Base-by-base conservation (phyloP, 2,888 invertebrate species). In the Coecobrya sp. region DNA sequence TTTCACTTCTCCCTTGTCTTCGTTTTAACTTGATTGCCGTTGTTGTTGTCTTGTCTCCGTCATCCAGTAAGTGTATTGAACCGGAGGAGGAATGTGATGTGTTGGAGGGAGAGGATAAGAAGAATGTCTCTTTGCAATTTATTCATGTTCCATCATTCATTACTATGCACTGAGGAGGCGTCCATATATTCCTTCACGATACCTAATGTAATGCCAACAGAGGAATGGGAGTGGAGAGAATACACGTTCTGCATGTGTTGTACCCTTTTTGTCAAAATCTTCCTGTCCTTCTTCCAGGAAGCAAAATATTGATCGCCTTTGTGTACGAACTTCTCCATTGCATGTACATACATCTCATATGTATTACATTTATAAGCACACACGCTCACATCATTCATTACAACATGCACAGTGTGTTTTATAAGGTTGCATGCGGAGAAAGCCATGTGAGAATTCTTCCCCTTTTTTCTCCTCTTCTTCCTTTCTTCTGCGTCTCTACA, bases 221-320 rank as follows among this genome's bases (percentile, higher is more conserved):
- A 85, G 84, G 65, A 45, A 68, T 45, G 49, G 85, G 25, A 49
- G 68, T 49, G 27, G 59, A 55, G 36, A 70, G 68, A 52, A 70
- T 52, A 86, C 55, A 62, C 36, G 19, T 82, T 55, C 59, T 55
- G 22, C 30, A 10, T 62, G 88, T 65, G 88, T 89, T 89, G 88
- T 89, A 89, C 82, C 88, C 89, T 89, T 89, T 82, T 73, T 84
- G 84, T 84, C 70, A 79, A 73, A 89, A 89, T 89, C 89, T 89
- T 89, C 89, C 84, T 89, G 89, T 84, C 89, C 89, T 89, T 89
- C 89, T 89, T 89, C 45, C 89, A 89, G 89, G 89, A 89, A 89
- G 89, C 89, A 73, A 89, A 89, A 59, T 89, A 89, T 89, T 89
- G 89, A 89, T 89, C 89, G 89, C 52, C n/a, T 59, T 62, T 62